Conservation (phyloP, 2,113 vertebrate genomes). For the Gracilinanus agilis region DNA sequence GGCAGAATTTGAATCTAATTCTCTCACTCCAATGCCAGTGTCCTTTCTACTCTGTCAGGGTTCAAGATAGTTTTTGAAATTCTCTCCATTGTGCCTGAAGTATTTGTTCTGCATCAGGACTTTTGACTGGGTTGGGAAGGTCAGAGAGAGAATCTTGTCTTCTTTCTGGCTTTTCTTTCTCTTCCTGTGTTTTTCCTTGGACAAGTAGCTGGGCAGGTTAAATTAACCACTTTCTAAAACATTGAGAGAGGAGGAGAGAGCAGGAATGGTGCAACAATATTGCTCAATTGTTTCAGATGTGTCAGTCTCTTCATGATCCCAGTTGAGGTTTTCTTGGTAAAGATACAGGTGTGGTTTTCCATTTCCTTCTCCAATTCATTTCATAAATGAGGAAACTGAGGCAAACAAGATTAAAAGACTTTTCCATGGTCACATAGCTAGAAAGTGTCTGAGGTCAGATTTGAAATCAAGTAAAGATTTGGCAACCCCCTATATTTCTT, state of each 20-base stretch:
- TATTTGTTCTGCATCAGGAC: not conserved
- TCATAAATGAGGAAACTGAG: no score
- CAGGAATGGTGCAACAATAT: not conserved
- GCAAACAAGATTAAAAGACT: no score
- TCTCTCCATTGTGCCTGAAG: not conserved
- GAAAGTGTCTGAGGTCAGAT: no score
- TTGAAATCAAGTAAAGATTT: not conserved
- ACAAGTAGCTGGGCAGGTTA: not conserved
- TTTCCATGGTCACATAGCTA: no score
- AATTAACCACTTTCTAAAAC: not conserved
- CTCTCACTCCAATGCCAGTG: not conserved
- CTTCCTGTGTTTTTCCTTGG: not conserved
- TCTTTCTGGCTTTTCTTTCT: not conserved
- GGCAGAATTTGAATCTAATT: not conserved
- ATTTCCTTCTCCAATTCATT: no score
- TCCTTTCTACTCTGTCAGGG: not conserved
- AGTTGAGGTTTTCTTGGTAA: no score
- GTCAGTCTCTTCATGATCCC: no score
- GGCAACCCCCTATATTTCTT: not conserved
- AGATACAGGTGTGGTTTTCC: no score
- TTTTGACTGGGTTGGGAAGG: not conserved
- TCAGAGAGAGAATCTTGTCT: not conserved
- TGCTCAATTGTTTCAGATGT: no score
- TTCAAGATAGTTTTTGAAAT: not conserved
- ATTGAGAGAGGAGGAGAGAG: not conserved